phyloP scores from a whole-genome alignment of 2,888 invertebrate species.

The Hecatera dysodea region DNA sequence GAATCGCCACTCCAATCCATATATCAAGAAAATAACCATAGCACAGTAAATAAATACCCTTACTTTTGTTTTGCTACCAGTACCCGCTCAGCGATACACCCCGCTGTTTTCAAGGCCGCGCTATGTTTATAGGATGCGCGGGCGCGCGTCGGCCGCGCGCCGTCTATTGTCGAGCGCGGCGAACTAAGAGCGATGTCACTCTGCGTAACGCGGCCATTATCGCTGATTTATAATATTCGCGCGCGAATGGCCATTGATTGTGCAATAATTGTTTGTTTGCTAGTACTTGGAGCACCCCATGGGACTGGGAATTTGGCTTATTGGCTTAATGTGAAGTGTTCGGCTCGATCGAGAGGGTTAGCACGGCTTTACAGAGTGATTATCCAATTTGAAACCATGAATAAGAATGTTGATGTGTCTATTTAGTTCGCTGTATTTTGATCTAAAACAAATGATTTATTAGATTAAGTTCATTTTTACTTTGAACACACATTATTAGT shows the following conservation, averaged over 20 bases:
- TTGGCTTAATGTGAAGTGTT: constrained; percentile 78
- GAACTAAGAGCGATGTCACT: constrained; percentile 82
- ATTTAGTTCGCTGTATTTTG: background rate
- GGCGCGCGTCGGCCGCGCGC: constrained; percentile 76
- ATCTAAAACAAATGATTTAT: no score
- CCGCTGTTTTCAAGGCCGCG: constrained; percentile 50
- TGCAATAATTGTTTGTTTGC: constrained; percentile 89
- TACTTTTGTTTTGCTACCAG: no score
- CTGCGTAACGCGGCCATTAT: constrained; percentile 79
- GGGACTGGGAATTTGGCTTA: constrained; percentile 84
- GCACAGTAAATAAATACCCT: background rate
- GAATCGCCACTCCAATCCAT: background rate
- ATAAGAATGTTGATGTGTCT: constrained; percentile 8
- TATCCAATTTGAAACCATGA: constrained; percentile 46
- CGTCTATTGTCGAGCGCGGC: constrained; percentile 79
- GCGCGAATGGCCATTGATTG: constrained; percentile 85
- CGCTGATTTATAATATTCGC: constrained; percentile 83
- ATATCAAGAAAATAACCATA: background rate
- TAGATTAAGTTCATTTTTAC: no score
- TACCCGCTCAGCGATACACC: constrained; percentile 1
- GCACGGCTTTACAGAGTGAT: constrained; percentile 42
- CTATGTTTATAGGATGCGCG: constrained; percentile 74
- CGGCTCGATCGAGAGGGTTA: constrained; percentile 64
- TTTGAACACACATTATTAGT: no score
- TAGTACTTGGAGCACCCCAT: constrained; percentile 69